phyloP scores from a whole-genome alignment of 2,888 invertebrate species.

The Choreutis nemorana region DNA sequence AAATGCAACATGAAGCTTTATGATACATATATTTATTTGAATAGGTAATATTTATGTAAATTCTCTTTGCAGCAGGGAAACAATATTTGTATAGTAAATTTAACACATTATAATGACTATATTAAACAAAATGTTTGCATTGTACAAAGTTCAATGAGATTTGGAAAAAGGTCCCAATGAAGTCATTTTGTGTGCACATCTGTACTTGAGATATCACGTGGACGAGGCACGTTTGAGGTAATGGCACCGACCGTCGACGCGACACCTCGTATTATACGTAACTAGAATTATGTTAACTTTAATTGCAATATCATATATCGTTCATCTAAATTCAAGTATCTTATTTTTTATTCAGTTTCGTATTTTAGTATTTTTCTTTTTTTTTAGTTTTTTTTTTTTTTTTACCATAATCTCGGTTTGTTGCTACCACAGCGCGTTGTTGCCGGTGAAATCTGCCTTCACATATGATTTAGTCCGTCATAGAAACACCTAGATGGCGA shows the following conservation, averaged over 20 bases:
- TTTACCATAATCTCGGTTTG: conserved; percentile 68
- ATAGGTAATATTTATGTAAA: too few species aligned
- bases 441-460: conserved; percentile 77
- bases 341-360: conserved; percentile 65
- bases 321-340: conserved; percentile 64
- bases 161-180: conserved; percentile 36
- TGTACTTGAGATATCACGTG: conserved; percentile 55
- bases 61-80: too few species aligned
- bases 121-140: conserved; percentile 32
- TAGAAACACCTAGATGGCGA: conserved; percentile 21
- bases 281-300: conserved; percentile 63
- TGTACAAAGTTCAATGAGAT: conserved; percentile 40
- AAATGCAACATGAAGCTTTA: too few species aligned
- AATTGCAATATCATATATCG: conserved; percentile 64
- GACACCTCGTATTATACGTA: conserved; percentile 51
- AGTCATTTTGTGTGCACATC: conserved; percentile 35
- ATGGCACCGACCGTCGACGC: conserved; percentile 25
- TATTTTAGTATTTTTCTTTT: conserved; percentile 64
- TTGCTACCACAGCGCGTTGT: conserved; percentile 66
- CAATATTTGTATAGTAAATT: conserved; percentile 28
- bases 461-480: conserved; percentile 63
- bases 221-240: conserved; percentile 38
- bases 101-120: conserved; percentile 33
- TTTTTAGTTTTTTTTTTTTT: conserved; percentile 57
- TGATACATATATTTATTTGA: too few species aligned